Conservation (phyloP, 2,797 vertebrate species). For the Echiichthys vipera region DNA sequence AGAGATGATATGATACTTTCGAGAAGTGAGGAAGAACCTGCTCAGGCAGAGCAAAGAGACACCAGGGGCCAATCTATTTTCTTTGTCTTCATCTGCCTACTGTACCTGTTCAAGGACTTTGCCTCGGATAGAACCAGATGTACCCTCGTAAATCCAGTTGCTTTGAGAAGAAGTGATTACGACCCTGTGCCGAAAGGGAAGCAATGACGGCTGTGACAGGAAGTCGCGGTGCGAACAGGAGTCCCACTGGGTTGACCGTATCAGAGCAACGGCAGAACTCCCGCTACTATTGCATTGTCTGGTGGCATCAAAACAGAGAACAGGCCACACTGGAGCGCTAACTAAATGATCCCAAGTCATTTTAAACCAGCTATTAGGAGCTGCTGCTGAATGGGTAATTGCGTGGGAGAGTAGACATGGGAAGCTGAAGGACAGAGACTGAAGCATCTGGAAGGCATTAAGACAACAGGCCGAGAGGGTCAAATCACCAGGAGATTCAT, state of each 20-base stretch:
- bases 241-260: constrained; percentile 36
- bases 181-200: constrained; percentile 32
- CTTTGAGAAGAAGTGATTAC: constrained; percentile 59
- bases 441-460: constrained; percentile 78
- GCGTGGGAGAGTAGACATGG: constrained; percentile 51
- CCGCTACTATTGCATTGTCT: constrained; percentile 41
- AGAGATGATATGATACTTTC: background rate
- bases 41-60: constrained; percentile 3
- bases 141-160: constrained; percentile 37
- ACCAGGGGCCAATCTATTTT: constrained; percentile 10
- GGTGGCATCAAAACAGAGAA: constrained; percentile 53
- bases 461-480: constrained; percentile 65
- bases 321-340: constrained; percentile 47
- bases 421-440: constrained; percentile 61
- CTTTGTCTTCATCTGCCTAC: constrained; percentile 31
- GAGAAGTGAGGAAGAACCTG: constrained; percentile 2
- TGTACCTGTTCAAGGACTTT: constrained; percentile 44
- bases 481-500: constrained; percentile 64
- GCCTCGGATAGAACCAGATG: constrained; percentile 26
- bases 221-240: constrained; percentile 18
- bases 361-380: constrained; percentile 58
- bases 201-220: constrained; percentile 42
- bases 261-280: constrained; percentile 29
- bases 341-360: constrained; percentile 60
- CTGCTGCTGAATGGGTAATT: constrained; percentile 61